Base-by-base conservation (phyloP, 2,113 vertebrate genomes). In the Apaloderma vittatum region DNA sequence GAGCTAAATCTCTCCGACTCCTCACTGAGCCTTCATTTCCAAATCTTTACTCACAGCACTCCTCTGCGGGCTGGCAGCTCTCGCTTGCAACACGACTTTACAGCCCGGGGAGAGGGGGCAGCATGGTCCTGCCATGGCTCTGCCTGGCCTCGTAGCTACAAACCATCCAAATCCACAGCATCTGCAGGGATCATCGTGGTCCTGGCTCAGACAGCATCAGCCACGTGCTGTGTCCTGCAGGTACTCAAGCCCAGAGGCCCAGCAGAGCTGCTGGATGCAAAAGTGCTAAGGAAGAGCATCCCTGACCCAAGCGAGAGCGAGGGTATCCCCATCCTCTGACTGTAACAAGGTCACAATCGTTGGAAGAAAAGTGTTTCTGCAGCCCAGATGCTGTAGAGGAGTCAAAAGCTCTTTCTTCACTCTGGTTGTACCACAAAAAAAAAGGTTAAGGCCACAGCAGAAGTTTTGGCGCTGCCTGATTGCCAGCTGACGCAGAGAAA, bases 191-290 rank as follows among this genome's bases (percentile, higher is more conserved):
- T 23, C 45, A 8, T 27, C 2, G 1, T 5, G 57, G 26, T 52
- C 19, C 65, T 43, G 52, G 40, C 48, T 46, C 18, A 5, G 34
- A 43, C 70, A 75, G 55, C 70, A 36, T 12, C 55, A 27, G 46
- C 59, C 2, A 0, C 11, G 3, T 11, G 24, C 66, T 16, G 45
- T 6, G 3, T 32, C 61, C 52, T 34, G 26, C 2, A 3, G 4
- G 18, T 9, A 36, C 17, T 48, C 46, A 8, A 21, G 23, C 36
- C 55, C 58, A 11, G 43, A 48, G 29, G 4, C 14, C 45, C 67
- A 15, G 13, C 37, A 7, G 48, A 79, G 61, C 73, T 24, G 52
- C 46, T 43, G 72, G 59, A 19, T 1, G 71, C 48, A 30, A 51
- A 36, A 59, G 15, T 1, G 32, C 37, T 12, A 9, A 81, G 63